Base-by-base conservation (phyloP, 2,797 vertebrate species). In the Notoglanidium macrostoma region DNA sequence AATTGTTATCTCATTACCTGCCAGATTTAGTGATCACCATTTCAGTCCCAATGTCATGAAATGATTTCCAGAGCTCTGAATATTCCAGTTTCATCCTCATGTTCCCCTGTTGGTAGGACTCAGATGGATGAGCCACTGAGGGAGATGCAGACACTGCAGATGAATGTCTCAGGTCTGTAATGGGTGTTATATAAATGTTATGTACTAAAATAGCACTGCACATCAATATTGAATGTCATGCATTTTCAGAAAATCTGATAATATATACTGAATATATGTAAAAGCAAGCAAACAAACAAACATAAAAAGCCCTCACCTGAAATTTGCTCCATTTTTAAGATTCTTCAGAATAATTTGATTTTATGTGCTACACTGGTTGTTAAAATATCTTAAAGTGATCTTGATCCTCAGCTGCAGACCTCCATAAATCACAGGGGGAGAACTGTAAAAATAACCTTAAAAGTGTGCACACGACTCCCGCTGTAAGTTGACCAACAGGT, bases 1-100 rank as follows among this genome's bases (percentile, higher is more conserved):
- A 21, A 57, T 7, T 23, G 15, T 40, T 49, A 77, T 29, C 19
- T 54, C 6, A n/a, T 95, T 89, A 97, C 97, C 96, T 94, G 90
- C 97, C 97, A 0, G 97, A 96, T 86, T 97, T 98, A 54, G 97
- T 97, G 93, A 98, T 98, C 85, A 98, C 97, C 97, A 97, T 98
- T 93, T 97, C 97, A 0, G 96, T 97, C 68, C 97, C 97, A 6
- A 96, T 95, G 88, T 95, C 95, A 81, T 96, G 94, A 89, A 97
- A 98, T 77, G 94, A 94, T 90, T 94, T 96, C 97, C 97, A 97
- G 67, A 98, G 96, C 7, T 95, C 94, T 14, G 93, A 90, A 88
- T 98, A 96, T 89, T 98, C 96, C 5, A 98, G 94, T 35, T 95
- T 96, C 93, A 96, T 92, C 77, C 94, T 93, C 87, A 96, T 94